Evolutionary conservation across 1,140 invertebrate species (phyloP), one percentile per base, ranked within the genome.

Genomic region (Oryctes rhinoceros): DNA sequence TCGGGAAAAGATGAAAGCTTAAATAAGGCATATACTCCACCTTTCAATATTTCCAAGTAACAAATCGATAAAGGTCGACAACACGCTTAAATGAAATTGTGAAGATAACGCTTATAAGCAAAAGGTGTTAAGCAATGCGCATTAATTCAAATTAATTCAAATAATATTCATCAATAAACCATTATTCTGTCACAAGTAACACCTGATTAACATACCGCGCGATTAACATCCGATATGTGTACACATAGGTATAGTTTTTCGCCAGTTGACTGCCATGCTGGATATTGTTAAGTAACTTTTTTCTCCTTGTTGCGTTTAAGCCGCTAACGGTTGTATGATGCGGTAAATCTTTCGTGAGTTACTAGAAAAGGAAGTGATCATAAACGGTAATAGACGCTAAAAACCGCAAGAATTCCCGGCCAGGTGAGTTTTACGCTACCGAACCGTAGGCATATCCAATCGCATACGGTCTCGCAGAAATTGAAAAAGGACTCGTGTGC

Each of bases 321-420:
- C 18, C 53, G 53, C 53, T 59, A 59, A 59, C 53, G 53, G 53
- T 59, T 59, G 53, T 59, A 15, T 15, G 18, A 59, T n/a, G 53
- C 18, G 53, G 53, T 59, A 59, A 59, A 59, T 18, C 53, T 59
- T 59, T 59, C 53, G 53, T 59, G 53, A 59, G 15, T 59, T 59
- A 59, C 53, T 59, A 18, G 53, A 59, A 59, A 59, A 59, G 53
- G 53, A 59, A 59, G 53, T 59, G 53, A 59, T 59, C 53, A 59
- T 59, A 18, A 59, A 59, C 53, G 53, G 53, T 59, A 59, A 59
- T 59, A 59, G 53, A 7, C 53, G 53, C 53, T 59, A 59, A 59
- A 59, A 59, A 59, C 53, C 53, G 53, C 53, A 59, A 59, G 53
- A 59, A 59, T 59, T 59, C 53, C 18, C 53, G 53, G 53, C 53